Percentiles rank a stretch among this genome's conserved stretches.
Conservation (phyloP, 2,888 invertebrate genomes). For the Amphipyra berbera region DNA sequence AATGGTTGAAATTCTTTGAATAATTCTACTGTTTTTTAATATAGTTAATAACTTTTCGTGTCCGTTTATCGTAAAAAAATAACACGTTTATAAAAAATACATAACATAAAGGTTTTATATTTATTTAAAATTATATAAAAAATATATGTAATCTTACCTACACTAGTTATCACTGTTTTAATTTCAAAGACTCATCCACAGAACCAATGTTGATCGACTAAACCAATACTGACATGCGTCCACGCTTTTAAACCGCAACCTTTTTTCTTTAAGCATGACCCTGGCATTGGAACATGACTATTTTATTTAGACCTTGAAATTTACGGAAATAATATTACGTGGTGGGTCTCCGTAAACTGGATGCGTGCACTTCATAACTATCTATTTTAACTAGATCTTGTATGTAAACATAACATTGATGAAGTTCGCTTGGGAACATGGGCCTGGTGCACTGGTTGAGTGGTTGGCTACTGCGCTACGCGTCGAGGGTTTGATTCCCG, state of each 20-base stretch:
- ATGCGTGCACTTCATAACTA: constrained; percentile 17
- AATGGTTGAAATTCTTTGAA: too few species aligned
- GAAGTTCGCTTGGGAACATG: too few species aligned
- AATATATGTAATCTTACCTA: constrained; percentile 49
- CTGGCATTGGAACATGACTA: constrained; percentile 68
- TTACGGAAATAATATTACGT: constrained; percentile 17
- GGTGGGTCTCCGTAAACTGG: constrained; percentile 37
- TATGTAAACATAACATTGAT: constrained; percentile 4
- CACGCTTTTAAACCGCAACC: constrained; percentile 66
- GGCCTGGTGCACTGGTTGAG: too few species aligned
- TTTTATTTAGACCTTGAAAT: constrained; percentile 45
- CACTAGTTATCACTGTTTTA: constrained; percentile 38
- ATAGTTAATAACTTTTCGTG: too few species aligned
- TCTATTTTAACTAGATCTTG: constrained; percentile 30
- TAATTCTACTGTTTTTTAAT: too few species aligned
- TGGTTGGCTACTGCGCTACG: too few species aligned
- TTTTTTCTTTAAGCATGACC: constrained; percentile 65
- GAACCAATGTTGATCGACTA: constrained; percentile 66
- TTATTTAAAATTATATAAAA: background rate
- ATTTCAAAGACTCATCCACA: constrained; percentile 59
- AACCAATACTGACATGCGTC: constrained; percentile 64
- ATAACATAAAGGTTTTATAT: background rate
- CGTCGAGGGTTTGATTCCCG: too few species aligned
- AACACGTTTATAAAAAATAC: background rate
- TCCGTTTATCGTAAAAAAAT: background rate